phyloP scores from a whole-genome alignment of 37 sponge, comb jelly and placozoan species.

The Beroe forskalii region DNA sequence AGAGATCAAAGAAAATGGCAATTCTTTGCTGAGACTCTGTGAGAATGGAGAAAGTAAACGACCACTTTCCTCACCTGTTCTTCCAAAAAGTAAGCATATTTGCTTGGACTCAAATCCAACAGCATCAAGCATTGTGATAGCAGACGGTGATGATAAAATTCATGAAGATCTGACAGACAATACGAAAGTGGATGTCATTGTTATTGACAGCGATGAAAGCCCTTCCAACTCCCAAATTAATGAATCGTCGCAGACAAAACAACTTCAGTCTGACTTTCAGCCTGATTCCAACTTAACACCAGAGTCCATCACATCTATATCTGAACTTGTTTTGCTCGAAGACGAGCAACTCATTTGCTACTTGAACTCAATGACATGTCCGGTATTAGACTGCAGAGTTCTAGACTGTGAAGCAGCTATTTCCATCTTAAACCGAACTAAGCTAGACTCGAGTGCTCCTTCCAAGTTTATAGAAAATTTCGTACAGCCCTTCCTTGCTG shows the following conservation, averaged over 20 bases:
- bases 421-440: not conserved
- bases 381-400: not conserved
- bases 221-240: no score
- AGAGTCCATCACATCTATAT: no score
- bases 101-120: no score
- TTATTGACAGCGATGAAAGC: no score
- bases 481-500: not conserved
- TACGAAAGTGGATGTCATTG: not conserved
- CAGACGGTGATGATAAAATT: not conserved
- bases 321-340: not conserved
- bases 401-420: not conserved
- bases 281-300: no score
- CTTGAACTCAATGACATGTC: not conserved
- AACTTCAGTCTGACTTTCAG: no score
- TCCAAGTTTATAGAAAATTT: not conserved
- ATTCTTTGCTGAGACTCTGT: not conserved
- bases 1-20: not conserved
- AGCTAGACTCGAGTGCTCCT: not conserved
- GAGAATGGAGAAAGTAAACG: not conserved
- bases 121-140: not conserved
- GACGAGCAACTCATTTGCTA: not conserved
- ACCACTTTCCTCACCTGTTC: not conserved
- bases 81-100: conserved; percentile 11
- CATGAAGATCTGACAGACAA: not conserved
- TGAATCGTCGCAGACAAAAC: no score